These are phyloP conservation scores for Lasaia peninsularis DNA, from an alignment of 1,140 invertebrate species.

Conservation along the genomic window DNA sequence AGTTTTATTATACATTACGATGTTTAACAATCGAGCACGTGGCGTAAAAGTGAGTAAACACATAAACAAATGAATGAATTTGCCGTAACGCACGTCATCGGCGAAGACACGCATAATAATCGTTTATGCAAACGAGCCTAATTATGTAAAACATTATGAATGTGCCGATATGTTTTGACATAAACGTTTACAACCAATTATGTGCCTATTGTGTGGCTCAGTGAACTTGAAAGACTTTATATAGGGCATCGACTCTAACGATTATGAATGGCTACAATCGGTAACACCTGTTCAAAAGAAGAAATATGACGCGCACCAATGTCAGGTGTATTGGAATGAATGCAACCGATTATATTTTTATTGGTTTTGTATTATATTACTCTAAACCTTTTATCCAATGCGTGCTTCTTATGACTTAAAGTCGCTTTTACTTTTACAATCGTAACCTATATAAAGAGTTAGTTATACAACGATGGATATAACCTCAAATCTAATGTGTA, in stretches of 20 bases:
- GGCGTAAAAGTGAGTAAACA: constrained; percentile 56
- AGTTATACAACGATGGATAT: not conserved
- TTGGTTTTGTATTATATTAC: constrained; percentile 37
- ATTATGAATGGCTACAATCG: constrained; percentile 43
- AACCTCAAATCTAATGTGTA: not conserved
- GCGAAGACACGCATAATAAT: constrained; percentile 71
- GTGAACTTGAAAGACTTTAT: constrained; percentile 70
- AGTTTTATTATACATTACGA: constrained; percentile 47
- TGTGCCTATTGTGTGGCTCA: constrained; percentile 64
- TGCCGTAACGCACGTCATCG: constrained; percentile 59
- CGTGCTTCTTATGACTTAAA: not conserved
- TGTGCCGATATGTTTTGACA: constrained; percentile 64
- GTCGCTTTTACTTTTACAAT: not conserved
- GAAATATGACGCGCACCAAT: constrained; percentile 45
- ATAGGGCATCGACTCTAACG: constrained; percentile 67
- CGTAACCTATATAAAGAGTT: not conserved
- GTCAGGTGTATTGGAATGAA: constrained; percentile 64
- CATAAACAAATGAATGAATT: constrained; percentile 68
- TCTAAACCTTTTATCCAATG: constrained; percentile 36
- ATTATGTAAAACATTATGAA: constrained; percentile 72
- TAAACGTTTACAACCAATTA: constrained; percentile 67
- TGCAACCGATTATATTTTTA: constrained; percentile 53
- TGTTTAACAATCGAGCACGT: constrained; percentile 44
- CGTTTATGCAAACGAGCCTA: constrained; percentile 68
- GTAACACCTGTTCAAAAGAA: constrained; percentile 68